A percentile compares a stretch with the other conserved stretches of the same genome.
phyloP scores from a whole-genome alignment of 2,113 vertebrate genomes.

The Ageneiosus marmoratus region DNA sequence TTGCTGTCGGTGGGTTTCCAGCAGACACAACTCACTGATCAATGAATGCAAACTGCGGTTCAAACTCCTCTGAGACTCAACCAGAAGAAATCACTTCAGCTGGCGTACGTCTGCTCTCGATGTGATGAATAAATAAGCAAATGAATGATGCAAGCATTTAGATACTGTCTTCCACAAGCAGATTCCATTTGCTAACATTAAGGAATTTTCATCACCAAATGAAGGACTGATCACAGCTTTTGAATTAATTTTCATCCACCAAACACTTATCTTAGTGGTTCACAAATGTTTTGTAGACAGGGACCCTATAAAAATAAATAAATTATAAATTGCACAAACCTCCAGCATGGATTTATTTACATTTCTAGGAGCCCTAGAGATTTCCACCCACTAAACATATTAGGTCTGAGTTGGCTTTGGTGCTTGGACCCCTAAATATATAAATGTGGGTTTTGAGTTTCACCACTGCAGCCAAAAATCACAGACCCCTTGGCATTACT shows the following conservation, averaged over 20 bases:
- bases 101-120: not conserved
- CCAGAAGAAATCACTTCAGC: not conserved
- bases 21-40: constrained; percentile 91
- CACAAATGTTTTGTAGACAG: not conserved
- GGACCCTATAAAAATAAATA: not conserved
- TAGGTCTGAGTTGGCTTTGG: not conserved
- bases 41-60: constrained; percentile 99
- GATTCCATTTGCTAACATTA: no score
- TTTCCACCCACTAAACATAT: not conserved
- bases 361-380: not conserved
- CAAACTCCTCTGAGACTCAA: constrained; percentile 64
- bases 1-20: constrained; percentile 99
- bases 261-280: not conserved
- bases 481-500: no score
- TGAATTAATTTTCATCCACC: not conserved
- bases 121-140: not conserved
- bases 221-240: not conserved
- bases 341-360: not conserved
- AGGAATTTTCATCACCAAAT: not conserved
- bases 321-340: not conserved
- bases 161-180: not conserved
- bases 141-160: not conserved
- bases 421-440: not conserved
- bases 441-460: not conserved
- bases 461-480: not conserved